Evolutionary conservation across 2,797 vertebrate species (phyloP), one percentile per base, ranked within the genome.

Genomic region (Perodicticus potto): DNA sequence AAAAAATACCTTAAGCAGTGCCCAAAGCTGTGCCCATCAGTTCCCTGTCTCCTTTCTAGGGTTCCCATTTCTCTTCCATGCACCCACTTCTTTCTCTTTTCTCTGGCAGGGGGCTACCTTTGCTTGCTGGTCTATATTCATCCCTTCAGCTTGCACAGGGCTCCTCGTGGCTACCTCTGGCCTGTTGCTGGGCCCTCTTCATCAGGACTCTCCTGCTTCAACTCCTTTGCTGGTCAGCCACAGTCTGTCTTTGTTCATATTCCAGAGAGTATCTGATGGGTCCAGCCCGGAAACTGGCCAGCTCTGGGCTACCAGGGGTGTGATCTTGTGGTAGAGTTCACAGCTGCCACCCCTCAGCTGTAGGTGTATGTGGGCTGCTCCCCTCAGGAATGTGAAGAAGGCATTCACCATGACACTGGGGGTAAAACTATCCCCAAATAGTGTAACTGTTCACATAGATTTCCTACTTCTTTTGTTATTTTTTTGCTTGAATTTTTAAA

Each of bases 101-200:
- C 43, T n/a, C 32, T 40, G 7, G 29, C 2, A n/a, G 34, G 2
- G 12, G 72, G 67, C 53, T 22, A 37, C 12, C 25, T 27, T 32
- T 55, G 61, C 53, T 49, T 23, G 43, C 25, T 4, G 25, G 16
- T 40, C 16, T 57, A 55, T 2, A 11, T 17, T 20, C 27, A 3
- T 29, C 0, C 0, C 27, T 40, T 70, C 53, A 12, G 5, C 59
- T 20, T 17, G 59, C 20, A 3, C 0, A 2, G 22, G 55, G 29
- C 40, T 55, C 13, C 5, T 12, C 23, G 3, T 9, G 25, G 49
- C 4, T 4, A 10, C 11, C 3, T 57, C 45, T 63, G 86, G 25
- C n/a, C 32, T 7, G 5, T 55, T 20, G 74, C 61, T 40, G 27
- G 49, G n/a, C 7, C 20, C 80, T 22, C 55, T 67, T 67, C 65